Evolutionary conservation across 1,140 invertebrate genomes (phyloP).

Genomic region (Papilio glaucus): DNA sequence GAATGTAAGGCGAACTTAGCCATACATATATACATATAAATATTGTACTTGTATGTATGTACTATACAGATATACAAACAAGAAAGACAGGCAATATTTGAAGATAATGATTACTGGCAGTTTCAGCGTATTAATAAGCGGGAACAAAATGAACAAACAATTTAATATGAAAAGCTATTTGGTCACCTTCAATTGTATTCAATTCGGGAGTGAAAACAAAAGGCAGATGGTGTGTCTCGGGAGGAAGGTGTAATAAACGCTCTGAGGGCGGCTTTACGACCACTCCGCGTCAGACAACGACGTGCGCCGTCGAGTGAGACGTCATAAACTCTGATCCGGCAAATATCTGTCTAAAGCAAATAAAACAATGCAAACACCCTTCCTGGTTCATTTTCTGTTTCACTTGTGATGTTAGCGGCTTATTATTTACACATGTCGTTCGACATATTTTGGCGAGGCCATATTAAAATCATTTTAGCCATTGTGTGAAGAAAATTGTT

Average conservation of each 20-base stretch:
- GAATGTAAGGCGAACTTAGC: not conserved
- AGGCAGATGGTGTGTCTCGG: constrained; percentile 22
- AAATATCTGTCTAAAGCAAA: constrained; percentile 48
- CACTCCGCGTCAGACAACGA: constrained; percentile 25
- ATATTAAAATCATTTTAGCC: not conserved
- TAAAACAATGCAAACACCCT: constrained; percentile 40
- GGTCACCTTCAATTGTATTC: constrained; percentile 27
- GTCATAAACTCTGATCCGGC: constrained; percentile 47
- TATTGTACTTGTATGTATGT: not conserved
- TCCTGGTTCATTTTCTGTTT: constrained; percentile 38
- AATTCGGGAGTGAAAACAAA: constrained; percentile 30
- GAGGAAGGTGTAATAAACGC: constrained; percentile 39
- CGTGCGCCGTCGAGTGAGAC: constrained; percentile 19
- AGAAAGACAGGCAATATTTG: not conserved
- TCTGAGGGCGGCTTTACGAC: constrained; percentile 42
- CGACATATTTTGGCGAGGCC: not conserved
- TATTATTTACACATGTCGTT: constrained; percentile 25
- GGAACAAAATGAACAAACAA: constrained; percentile 6
- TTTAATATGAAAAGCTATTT: constrained; percentile 11
- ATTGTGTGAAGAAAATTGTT: not conserved
- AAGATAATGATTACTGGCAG: not conserved
- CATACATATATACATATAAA: not conserved
- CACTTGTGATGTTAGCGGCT: constrained; percentile 1
- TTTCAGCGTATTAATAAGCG: not conserved
- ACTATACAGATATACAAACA: no score